These are phyloP conservation scores for Gibbula magus DNA, from an alignment of 2,888 invertebrate genomes.

Conservation along the genomic window DNA sequence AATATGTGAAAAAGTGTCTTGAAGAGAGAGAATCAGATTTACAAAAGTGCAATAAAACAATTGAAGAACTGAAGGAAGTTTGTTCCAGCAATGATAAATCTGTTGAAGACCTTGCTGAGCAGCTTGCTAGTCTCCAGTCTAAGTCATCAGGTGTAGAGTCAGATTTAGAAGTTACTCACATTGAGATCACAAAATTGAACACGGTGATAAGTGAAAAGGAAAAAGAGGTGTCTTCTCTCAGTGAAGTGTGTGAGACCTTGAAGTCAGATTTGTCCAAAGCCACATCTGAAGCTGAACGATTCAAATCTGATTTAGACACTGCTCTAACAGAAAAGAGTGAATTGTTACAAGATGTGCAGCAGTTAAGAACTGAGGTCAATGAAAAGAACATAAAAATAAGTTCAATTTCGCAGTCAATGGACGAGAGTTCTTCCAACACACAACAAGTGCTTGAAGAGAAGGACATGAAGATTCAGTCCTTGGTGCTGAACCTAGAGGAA, in stretches of 20 bases:
- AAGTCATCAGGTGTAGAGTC: neutral
- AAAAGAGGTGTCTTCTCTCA: slow-evolving; percentile 20
- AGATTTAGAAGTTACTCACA: neutral
- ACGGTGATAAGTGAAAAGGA: neutral
- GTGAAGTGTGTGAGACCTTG: slow-evolving; percentile 32
- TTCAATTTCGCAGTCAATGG: slow-evolving; percentile 33
- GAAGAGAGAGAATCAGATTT: slow-evolving; percentile 23
- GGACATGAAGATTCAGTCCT: slow-evolving; percentile 30
- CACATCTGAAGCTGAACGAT: slow-evolving; percentile 25
- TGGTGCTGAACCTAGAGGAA: slow-evolving; percentile 31
- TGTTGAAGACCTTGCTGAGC: slow-evolving; percentile 21
- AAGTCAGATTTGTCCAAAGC: slow-evolving; percentile 30
- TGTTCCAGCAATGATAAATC: slow-evolving; percentile 25
- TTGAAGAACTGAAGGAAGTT: neutral
- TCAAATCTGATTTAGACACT: slow-evolving; percentile 17
- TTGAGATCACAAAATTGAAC: neutral
- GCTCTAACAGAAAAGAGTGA: slow-evolving; percentile 15
- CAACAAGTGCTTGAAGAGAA: slow-evolving; percentile 34
- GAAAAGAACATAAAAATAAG: slow-evolving; percentile 34
- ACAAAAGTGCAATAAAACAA: neutral
- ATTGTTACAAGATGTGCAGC: slow-evolving; percentile 31
- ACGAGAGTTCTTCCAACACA: slow-evolving; percentile 26
- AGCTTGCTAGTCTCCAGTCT: slow-evolving; percentile 14
- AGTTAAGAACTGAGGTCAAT: slow-evolving; percentile 33
- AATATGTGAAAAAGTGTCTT: slow-evolving; percentile 4